A percentile compares a stretch with the other conserved stretches of the same genome.
These are phyloP conservation scores for Oppia nitens DNA, from an alignment of 1,140 invertebrate species.

Conservation along the genomic window DNA sequence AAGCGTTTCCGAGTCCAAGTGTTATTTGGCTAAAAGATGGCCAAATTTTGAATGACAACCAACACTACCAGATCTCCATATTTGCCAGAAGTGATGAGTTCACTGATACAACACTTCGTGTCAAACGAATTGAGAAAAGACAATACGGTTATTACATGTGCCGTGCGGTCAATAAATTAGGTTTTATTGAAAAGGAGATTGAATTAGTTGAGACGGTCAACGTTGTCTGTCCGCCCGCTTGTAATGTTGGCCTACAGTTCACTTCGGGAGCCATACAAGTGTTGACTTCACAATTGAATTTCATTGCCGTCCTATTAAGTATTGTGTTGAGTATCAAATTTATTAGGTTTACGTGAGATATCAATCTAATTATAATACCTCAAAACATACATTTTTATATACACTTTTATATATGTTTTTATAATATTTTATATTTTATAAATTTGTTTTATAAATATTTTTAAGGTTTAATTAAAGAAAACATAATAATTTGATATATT, in stretches of 20 bases:
- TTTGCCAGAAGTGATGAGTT: slow-evolving; percentile 76
- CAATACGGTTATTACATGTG: slow-evolving; percentile 74
- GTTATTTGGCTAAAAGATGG: slow-evolving; percentile 73
- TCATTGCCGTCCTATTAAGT: background rate
- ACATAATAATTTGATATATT: too few species aligned
- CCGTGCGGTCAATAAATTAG: slow-evolving; percentile 69
- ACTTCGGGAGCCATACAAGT: background rate
- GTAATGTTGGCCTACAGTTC: slow-evolving; percentile 27
- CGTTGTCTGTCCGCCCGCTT: slow-evolving; percentile 78
- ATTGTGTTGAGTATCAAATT: background rate
- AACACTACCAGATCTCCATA: slow-evolving; percentile 68
- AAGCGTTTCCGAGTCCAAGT: slow-evolving; percentile 74
- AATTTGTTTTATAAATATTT: too few species aligned
- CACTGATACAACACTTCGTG: slow-evolving; percentile 66
- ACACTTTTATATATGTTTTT: too few species aligned
- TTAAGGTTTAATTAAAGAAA: too few species aligned
- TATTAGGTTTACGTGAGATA: background rate
- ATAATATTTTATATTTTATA: too few species aligned
- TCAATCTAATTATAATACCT: too few species aligned
- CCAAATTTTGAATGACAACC: slow-evolving; percentile 56
- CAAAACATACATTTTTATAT: too few species aligned
- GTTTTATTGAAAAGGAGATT: slow-evolving; percentile 52
- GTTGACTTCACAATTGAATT: background rate
- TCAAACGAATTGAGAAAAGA: slow-evolving; percentile 74
- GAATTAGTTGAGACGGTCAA: slow-evolving; percentile 64